Conservation (phyloP, 2,797 vertebrate genomes). For the Neomorphus geoffroyi region DNA sequence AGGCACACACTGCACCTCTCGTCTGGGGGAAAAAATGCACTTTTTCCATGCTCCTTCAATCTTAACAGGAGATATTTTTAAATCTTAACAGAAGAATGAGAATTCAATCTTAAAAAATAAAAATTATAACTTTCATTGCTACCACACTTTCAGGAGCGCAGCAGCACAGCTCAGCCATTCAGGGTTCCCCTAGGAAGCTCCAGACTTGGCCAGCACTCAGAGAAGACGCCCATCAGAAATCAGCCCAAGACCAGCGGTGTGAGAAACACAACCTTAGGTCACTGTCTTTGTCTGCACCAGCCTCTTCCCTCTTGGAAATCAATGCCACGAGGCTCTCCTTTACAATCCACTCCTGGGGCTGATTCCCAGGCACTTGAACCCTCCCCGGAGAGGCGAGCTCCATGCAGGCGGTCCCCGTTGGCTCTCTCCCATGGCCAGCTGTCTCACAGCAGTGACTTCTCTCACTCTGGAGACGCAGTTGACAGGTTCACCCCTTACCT, state of each 20-base stretch:
- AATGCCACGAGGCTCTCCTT: background rate
- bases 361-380: background rate
- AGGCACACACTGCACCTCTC: background rate
- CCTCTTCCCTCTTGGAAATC: background rate
- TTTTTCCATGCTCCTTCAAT: background rate
- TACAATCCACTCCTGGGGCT: background rate
- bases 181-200: background rate
- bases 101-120: background rate
- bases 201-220: fast-evolving
- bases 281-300: background rate
- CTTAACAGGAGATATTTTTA: background rate
- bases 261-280: background rate
- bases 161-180: background rate
- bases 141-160: background rate
- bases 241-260: background rate
- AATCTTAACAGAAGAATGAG: background rate
- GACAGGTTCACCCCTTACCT: constrained; percentile 61
- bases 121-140: background rate
- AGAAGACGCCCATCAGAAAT: background rate
- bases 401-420: fast-evolving
- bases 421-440: background rate
- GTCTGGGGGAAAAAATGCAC: background rate
- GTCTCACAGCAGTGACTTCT: background rate
- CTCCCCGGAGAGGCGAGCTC: background rate
- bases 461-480: fast-evolving